Evolutionary conservation across 2,888 invertebrate genomes (phyloP).

Genomic region (Drosophila nr. perissopoda): DNA sequence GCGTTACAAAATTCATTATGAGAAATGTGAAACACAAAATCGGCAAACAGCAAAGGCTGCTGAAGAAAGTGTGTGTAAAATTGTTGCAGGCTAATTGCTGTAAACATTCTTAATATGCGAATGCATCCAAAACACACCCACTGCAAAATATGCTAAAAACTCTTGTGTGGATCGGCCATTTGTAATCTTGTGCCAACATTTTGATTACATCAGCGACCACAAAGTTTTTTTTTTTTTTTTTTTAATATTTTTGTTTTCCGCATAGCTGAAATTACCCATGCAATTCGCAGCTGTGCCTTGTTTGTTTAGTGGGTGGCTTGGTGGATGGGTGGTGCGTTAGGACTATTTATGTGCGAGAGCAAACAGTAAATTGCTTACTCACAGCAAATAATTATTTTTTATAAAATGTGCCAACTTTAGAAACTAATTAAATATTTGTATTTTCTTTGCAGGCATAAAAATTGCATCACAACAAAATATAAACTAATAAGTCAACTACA

Average conservation of each 20-base stretch:
- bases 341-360: too few relatives aligned
- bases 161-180: neutral
- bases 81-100: neutral
- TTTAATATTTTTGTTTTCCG: neutral
- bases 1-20: neutral
- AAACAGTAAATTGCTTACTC: neutral
- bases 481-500: constrained; percentile 3
- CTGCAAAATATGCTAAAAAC: neutral
- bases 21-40: neutral
- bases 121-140: neutral
- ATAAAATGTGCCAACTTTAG: neutral
- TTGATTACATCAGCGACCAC: neutral
- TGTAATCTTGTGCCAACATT: neutral
- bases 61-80: neutral
- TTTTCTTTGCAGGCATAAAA: constrained; percentile 49
- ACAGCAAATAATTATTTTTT: neutral
- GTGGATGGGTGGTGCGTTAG: neutral
- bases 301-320: neutral
- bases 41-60: neutral
- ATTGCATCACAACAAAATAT: neutral
- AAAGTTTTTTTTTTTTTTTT: neutral
- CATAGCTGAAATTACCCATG: neutral
- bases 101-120: neutral
- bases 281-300: neutral
- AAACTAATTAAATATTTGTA: neutral